A percentile compares a stretch with the other conserved stretches of the same genome.
Evolutionary conservation across 2,113 vertebrate genomes (phyloP).

Genomic region (Bettongia penicillata): DNA sequence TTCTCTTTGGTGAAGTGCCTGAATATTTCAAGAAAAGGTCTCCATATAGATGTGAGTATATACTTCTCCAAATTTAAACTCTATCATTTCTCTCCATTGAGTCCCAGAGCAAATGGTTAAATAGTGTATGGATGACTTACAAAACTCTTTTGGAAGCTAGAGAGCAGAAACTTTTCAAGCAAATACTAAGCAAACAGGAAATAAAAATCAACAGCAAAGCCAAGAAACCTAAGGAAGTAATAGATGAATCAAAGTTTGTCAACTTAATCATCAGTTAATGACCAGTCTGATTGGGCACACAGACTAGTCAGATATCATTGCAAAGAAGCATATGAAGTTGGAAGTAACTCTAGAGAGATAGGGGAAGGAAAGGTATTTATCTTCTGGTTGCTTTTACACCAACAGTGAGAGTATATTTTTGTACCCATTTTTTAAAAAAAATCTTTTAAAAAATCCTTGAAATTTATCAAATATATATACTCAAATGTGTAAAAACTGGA

Average conservation of each 20-base stretch:
- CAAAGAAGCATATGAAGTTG: constrained; percentile 25
- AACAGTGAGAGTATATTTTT: not conserved
- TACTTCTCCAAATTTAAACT: not conserved
- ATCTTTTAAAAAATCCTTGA: not conserved
- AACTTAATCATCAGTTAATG: constrained; percentile 67
- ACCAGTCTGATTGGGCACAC: constrained; percentile 67
- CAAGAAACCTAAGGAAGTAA: constrained; percentile 52
- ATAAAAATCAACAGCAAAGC: constrained; percentile 41
- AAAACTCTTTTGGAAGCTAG: not conserved
- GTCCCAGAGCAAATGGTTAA: not conserved
- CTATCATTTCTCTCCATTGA: not conserved
- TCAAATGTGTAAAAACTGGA: not conserved
- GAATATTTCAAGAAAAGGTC: constrained; percentile 49
- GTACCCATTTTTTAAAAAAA: not conserved
- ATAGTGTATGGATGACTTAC: not conserved
- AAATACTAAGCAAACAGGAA: not conserved
- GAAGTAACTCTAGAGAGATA: not conserved
- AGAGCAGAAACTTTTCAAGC: constrained; percentile 19
- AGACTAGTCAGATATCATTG: constrained; percentile 55
- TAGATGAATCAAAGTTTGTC: constrained; percentile 64
- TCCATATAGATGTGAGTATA: not conserved
- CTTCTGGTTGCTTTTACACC: not conserved
- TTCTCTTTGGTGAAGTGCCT: constrained; percentile 4
- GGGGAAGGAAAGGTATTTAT: not conserved
- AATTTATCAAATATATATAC: not conserved